Conservation (phyloP, 2,797 vertebrate species). For the Nannoperca australis region DNA sequence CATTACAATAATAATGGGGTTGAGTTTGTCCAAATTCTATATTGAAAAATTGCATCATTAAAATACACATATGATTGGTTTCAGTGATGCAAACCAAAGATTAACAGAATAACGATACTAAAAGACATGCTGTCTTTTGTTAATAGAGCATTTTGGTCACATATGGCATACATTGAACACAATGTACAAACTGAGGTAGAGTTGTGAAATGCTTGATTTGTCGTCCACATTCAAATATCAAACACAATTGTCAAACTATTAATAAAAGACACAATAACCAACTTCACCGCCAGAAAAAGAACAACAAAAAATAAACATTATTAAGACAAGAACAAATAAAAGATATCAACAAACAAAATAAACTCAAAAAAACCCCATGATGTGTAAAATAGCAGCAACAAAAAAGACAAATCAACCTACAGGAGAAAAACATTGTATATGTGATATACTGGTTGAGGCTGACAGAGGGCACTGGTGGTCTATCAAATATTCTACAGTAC, state of each 20-base stretch:
- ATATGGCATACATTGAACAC: neutral
- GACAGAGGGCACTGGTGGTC: conserved; percentile 85
- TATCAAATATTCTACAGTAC: conserved; percentile 40
- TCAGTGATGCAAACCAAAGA: neutral
- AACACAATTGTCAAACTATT: neutral
- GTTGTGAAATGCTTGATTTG: neutral
- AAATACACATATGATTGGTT: neutral
- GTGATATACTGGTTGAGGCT: conserved; percentile 54
- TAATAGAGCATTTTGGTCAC: neutral
- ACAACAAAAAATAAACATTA: neutral
- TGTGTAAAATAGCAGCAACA: neutral
- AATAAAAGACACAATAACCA: neutral
- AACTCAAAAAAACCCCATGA: neutral
- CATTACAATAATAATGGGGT: neutral
- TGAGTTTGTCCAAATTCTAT: neutral
- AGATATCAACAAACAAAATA: no score
- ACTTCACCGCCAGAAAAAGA: neutral
- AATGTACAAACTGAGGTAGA: neutral
- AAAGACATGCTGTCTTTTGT: neutral
- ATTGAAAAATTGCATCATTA: neutral
- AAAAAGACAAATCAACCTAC: neutral
- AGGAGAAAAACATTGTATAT: conserved; percentile 4
- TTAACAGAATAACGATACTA: neutral
- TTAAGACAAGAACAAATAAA: neutral
- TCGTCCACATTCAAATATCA: neutral